A percentile compares a stretch with the other conserved stretches of the same genome.
These are phyloP conservation scores for Porites evermanni DNA, from an alignment of 92 coral and sea anemone genomes.

Conservation along the genomic window DNA sequence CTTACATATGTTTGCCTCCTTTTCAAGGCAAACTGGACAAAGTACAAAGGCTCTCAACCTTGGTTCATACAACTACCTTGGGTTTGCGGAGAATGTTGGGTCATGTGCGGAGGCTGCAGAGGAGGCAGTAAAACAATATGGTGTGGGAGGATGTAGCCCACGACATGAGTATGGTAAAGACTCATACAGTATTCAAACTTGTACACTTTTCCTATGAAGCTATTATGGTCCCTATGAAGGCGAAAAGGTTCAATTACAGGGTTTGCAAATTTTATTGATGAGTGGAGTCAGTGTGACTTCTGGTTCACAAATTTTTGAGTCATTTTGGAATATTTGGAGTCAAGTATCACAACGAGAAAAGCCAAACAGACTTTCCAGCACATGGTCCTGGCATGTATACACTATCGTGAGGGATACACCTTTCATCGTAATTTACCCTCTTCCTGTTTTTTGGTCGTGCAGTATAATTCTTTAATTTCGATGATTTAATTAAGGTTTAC, in stretches of 20 bases:
- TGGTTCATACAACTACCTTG: conserved; percentile 97
- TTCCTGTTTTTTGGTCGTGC: no score
- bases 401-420: no score
- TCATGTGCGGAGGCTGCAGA: conserved; percentile 92
- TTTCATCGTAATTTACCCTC: no score
- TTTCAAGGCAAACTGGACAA: conserved; percentile 63
- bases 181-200: neutral
- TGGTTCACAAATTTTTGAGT: no score
- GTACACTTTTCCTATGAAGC: neutral
- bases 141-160: conserved; percentile 87
- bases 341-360: no score
- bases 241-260: neutral
- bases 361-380: no score
- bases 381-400: no score
- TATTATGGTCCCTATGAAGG: neutral
- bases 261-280: no score
- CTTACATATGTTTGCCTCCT: neutral
- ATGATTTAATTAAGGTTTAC: no score
- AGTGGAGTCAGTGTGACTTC: no score
- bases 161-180: conserved; percentile 95
- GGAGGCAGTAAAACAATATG: conserved; percentile 74
- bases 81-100: conserved; percentile 96
- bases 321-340: no score
- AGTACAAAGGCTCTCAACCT: conserved; percentile 79
- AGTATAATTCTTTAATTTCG: no score